phyloP scores from a whole-genome alignment of 2,888 invertebrate species.

The Epinotia bilunana region DNA sequence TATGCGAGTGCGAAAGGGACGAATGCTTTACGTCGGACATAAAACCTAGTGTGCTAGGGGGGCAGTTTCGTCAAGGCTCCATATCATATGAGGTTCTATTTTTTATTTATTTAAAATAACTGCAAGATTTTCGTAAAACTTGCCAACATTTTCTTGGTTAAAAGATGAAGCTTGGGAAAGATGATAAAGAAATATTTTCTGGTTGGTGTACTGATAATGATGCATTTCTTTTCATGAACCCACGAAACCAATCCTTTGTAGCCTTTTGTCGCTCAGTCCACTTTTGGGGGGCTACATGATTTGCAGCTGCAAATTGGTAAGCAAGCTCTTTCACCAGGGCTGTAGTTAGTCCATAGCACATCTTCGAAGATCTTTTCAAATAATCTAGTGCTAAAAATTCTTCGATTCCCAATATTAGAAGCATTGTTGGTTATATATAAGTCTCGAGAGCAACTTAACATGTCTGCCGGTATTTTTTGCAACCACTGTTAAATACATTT shows the following conservation, averaged over 20 bases:
- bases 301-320: slow-evolving; percentile 46
- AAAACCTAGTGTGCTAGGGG: too few species aligned
- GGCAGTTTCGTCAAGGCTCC: slow-evolving; percentile 44
- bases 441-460: too few species aligned
- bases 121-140: slow-evolving; percentile 46
- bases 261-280: slow-evolving; percentile 43
- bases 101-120: slow-evolving; percentile 38
- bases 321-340: slow-evolving; percentile 45
- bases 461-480: too few species aligned
- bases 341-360: slow-evolving; percentile 48
- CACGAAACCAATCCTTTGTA: slow-evolving; percentile 46
- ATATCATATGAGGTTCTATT: slow-evolving; percentile 42
- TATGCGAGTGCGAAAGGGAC: too few species aligned
- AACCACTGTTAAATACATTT: too few species aligned
- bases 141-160: slow-evolving; percentile 46
- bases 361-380: slow-evolving; percentile 39
- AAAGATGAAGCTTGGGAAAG: slow-evolving; percentile 45
- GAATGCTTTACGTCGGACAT: too few species aligned
- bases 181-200: slow-evolving; percentile 46
- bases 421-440: too few species aligned
- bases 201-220: slow-evolving; percentile 42
- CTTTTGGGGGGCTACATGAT: slow-evolving; percentile 34
- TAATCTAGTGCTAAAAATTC: too few species aligned
- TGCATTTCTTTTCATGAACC: slow-evolving; percentile 43
- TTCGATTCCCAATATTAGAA: too few species aligned